Conservation (phyloP, 2,113 vertebrate species). For the Fukomys damarensis region DNA sequence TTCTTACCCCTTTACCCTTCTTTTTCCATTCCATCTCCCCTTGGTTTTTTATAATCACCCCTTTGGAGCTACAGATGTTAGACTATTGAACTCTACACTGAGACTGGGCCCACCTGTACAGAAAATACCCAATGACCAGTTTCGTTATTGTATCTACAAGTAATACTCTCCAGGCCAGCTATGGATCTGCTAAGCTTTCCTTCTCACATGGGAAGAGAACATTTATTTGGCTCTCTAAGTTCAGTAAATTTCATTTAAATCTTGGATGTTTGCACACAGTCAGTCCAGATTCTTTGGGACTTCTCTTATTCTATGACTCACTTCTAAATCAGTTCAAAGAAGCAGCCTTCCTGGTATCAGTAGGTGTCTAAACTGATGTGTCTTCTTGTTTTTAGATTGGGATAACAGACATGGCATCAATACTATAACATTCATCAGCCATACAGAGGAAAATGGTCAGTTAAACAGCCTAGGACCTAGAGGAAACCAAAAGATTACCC, state of each 20-base stretch:
- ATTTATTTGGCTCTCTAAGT: background rate
- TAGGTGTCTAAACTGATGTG: background rate
- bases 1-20: background rate
- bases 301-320: background rate
- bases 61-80: background rate
- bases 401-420: background rate
- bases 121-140: background rate
- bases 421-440: background rate
- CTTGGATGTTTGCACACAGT: background rate
- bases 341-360: background rate
- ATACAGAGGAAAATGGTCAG: background rate
- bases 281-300: background rate
- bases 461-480: background rate
- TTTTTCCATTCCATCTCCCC: background rate
- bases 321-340: background rate
- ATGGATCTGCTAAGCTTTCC: background rate
- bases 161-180: background rate
- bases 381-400: background rate
- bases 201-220: background rate
- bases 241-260: background rate
- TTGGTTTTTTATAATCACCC: background rate
- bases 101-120: background rate
- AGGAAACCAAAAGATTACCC: background rate
- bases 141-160: background rate
- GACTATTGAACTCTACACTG: background rate